These are phyloP conservation scores for Rhinella marina DNA, from an alignment of 2,797 vertebrate genomes.

Conservation along the genomic window DNA sequence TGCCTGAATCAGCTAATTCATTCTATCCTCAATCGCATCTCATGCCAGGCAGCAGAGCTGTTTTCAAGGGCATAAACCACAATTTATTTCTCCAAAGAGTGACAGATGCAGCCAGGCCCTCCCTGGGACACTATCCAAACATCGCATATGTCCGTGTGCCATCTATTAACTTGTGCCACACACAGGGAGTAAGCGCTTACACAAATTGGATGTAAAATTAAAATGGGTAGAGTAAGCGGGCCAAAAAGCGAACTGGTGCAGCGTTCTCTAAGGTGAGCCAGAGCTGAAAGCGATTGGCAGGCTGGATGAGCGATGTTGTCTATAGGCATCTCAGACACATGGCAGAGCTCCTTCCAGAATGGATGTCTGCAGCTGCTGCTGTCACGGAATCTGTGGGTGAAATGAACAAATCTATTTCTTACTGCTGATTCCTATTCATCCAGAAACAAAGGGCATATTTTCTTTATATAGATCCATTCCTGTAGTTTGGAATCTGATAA, in stretches of 20 bases:
- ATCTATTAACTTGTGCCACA: conserved; percentile 58
- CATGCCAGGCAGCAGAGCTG: conserved; percentile 13
- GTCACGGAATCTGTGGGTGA: background rate
- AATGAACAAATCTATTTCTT: conserved; percentile 9
- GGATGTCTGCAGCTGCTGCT: conserved; percentile 21
- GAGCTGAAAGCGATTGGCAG: conserved; percentile 24
- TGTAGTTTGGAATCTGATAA: background rate
- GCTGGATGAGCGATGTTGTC: background rate
- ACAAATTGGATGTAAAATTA: conserved; percentile 38
- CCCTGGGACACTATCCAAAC: conserved; percentile 52
- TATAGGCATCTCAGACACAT: conserved; percentile 11
- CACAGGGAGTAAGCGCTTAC: conserved; percentile 42
- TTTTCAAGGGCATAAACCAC: conserved; percentile 42
- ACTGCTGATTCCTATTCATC: background rate
- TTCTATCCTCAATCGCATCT: background rate
- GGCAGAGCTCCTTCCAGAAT: background rate
- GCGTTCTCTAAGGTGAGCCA: conserved; percentile 25
- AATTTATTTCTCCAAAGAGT: conserved; percentile 25
- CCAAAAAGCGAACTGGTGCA: conserved; percentile 36
- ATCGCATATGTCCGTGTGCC: conserved; percentile 50
- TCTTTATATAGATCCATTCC: background rate
- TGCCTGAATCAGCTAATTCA: conserved; percentile 15
- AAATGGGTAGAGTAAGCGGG: conserved; percentile 37
- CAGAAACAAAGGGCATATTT: conserved; percentile 2
- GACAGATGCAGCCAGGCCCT: conserved; percentile 55